Conservation (phyloP, 2,797 vertebrate species). For the Bovichtus diacanthus region DNA sequence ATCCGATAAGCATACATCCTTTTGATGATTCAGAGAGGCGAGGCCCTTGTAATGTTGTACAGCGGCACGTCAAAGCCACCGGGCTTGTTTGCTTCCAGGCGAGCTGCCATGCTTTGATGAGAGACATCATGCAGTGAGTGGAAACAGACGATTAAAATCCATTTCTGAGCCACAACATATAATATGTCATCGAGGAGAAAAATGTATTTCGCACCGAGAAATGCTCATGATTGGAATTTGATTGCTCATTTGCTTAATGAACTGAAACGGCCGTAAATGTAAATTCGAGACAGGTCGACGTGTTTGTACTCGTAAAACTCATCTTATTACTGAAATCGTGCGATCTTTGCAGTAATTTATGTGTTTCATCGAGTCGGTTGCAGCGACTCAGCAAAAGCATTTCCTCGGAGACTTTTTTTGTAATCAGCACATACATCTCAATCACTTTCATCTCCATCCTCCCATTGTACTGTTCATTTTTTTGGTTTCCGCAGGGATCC, state of each 20-base stretch:
- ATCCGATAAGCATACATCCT: conserved; percentile 29
- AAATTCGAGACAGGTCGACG: neutral
- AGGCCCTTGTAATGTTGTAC: conserved; percentile 39
- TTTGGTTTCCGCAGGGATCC: neutral
- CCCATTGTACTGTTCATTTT: conserved; percentile 4
- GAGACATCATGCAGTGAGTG: conserved; percentile 16
- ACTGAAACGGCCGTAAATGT: conserved; percentile 23
- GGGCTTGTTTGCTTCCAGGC: conserved; percentile 19
- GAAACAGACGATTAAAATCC: conserved; percentile 45
- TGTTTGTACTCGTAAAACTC: neutral
- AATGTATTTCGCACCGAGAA: conserved; percentile 13
- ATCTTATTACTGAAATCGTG: neutral
- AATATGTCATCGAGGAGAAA: neutral
- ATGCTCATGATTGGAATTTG: conserved; percentile 14
- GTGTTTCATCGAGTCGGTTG: conserved; percentile 20
- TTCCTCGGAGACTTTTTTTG: conserved; percentile 7
- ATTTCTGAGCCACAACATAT: conserved; percentile 8
- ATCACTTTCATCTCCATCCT: conserved; percentile 2
- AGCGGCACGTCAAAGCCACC: conserved; percentile 21
- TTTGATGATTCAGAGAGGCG: conserved; percentile 47
- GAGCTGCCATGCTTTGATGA: conserved; percentile 40
- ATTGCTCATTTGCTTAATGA: conserved; percentile 34
- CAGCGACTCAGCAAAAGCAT: conserved; percentile 27
- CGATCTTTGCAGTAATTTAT: neutral
- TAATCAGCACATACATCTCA: conserved; percentile 23